phyloP scores from a whole-genome alignment of 2,797 vertebrate species.

The Sebastes steindachneri region DNA sequence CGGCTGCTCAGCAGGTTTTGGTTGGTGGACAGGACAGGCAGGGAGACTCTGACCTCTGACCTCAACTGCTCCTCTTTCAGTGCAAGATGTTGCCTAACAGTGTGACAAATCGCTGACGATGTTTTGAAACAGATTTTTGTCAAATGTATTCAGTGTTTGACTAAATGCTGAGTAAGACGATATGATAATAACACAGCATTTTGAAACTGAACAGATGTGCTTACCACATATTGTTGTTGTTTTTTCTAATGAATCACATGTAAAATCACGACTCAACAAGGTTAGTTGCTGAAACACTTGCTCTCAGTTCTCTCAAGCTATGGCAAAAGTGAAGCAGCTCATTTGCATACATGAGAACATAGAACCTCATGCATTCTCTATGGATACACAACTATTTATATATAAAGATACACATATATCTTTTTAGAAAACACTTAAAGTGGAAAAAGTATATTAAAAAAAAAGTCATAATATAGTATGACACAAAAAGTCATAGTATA shows the following conservation, averaged over 20 bases:
- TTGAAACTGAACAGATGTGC: background rate
- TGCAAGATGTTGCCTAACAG: background rate
- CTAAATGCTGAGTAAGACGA: background rate
- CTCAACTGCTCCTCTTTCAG: background rate
- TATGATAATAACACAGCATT: background rate
- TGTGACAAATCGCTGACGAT: background rate
- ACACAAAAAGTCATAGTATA: too few species aligned
- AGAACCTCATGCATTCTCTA: background rate
- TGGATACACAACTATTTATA: background rate
- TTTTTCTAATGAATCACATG: background rate
- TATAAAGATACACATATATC: background rate
- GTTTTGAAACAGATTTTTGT: background rate
- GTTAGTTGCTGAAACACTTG: background rate
- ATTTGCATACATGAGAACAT: background rate
- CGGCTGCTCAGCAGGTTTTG: too few species aligned
- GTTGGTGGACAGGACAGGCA: too few species aligned
- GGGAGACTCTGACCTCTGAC: too few species aligned
- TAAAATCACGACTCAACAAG: background rate
- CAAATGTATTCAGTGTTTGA: background rate
- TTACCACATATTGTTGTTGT: constrained; percentile 31
- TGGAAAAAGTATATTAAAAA: too few species aligned
- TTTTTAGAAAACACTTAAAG: too few species aligned
- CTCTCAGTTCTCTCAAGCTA: background rate
- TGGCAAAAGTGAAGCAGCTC: background rate
- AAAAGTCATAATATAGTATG: too few species aligned